Conservation (phyloP, 1,140 invertebrate genomes). For the Nebria ingens region DNA sequence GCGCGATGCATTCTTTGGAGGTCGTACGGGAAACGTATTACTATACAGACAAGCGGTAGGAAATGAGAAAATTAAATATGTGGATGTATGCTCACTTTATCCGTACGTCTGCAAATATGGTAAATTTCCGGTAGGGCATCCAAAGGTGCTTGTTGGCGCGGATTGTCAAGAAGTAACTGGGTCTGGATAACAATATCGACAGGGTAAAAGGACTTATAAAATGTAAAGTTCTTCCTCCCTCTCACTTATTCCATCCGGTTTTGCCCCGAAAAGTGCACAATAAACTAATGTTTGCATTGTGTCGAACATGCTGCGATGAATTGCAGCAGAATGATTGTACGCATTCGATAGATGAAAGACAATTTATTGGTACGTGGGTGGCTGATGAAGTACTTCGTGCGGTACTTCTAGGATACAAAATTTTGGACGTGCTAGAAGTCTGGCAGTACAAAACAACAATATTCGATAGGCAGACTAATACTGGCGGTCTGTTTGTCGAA, state of each 20-base stretch:
- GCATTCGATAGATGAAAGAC: conserved; percentile 26
- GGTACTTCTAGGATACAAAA: conserved; percentile 27
- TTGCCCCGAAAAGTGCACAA: conserved; percentile 22
- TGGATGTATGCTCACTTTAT: conserved; percentile 32
- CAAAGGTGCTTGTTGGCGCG: conserved; percentile 16
- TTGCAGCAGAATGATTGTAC: conserved; percentile 13
- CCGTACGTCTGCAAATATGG: conserved; percentile 27
- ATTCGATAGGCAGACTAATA: conserved; percentile 13
- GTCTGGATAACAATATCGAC: conserved; percentile 10
- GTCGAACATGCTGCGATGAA: conserved; percentile 20
- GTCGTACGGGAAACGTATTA: background rate
- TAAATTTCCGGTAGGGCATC: conserved; percentile 31
- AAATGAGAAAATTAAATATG: conserved; percentile 30
- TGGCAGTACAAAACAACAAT: conserved; percentile 28
- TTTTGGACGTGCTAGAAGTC: conserved; percentile 32
- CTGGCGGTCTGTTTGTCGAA: conserved; percentile 23
- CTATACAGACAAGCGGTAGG: background rate
- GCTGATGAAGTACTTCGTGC: conserved; percentile 32
- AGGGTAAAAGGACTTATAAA: conserved; percentile 21
- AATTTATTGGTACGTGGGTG: conserved; percentile 32
- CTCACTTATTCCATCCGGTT: conserved; percentile 27
- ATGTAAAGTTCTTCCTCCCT: conserved; percentile 27
- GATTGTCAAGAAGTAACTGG: conserved; percentile 7
- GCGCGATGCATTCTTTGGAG: background rate
- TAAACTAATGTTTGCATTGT: conserved; percentile 29